phyloP scores from a whole-genome alignment of 2,888 invertebrate species.

The Heliconius ethilla region DNA sequence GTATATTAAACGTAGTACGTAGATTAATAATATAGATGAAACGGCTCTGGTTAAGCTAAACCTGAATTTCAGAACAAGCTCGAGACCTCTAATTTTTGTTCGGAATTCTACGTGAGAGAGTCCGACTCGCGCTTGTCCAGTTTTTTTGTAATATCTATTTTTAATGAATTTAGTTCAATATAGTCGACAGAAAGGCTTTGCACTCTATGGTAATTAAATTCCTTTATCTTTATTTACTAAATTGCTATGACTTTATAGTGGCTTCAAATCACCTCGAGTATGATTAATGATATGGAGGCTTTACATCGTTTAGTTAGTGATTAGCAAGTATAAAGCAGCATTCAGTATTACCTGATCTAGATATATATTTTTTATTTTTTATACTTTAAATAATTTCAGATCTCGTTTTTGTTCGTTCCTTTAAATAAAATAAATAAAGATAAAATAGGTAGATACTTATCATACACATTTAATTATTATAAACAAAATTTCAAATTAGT shows the following conservation, averaged over 20 bases:
- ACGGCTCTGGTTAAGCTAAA: too few relatives aligned
- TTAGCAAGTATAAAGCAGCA: constrained; percentile 8
- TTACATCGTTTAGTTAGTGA: constrained; percentile 13
- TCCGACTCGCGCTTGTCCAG: too few relatives aligned
- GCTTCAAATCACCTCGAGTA: constrained; percentile 38
- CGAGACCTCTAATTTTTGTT: too few relatives aligned
- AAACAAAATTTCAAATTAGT: not conserved
- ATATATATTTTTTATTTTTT: not conserved
- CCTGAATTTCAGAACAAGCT: too few relatives aligned
- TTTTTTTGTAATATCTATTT: not conserved
- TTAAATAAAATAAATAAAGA: not conserved
- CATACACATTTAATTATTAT: not conserved
- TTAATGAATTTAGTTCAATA: not conserved
- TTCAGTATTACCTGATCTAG: not conserved
- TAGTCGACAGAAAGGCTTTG: constrained; percentile 19
- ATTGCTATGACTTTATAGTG: constrained; percentile 41
- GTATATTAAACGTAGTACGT: too few relatives aligned
- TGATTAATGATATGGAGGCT: constrained; percentile 41
- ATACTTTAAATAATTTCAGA: not conserved
- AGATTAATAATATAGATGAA: too few relatives aligned
- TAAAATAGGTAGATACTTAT: not conserved
- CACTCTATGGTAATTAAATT: constrained; percentile 23
- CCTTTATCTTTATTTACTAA: constrained; percentile 44
- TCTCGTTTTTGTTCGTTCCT: not conserved
- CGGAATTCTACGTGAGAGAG: too few relatives aligned